Conservation (phyloP, 2,797 vertebrate species). For the Rhadinocentrus ornatus region DNA sequence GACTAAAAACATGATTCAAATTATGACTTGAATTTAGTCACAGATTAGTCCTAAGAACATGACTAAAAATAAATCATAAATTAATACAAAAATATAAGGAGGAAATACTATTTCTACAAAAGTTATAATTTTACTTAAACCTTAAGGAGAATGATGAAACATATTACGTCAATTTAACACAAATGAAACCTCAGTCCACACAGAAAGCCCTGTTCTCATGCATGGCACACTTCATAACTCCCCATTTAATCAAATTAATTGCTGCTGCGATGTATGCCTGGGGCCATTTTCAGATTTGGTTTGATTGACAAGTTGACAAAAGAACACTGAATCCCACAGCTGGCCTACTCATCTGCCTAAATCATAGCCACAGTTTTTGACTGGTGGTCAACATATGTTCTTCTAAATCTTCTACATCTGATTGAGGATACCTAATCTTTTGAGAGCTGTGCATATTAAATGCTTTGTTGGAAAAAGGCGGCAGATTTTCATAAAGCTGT, state of each 20-base stretch:
- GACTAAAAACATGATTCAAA: too few relatives aligned
- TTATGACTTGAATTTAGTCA: too few relatives aligned
- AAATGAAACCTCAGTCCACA: neutral
- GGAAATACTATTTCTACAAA: neutral
- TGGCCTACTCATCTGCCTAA: conserved; percentile 28
- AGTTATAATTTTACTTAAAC: neutral
- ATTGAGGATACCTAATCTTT: conserved; percentile 12
- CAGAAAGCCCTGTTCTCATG: neutral
- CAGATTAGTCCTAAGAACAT: too few relatives aligned
- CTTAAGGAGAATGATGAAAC: neutral
- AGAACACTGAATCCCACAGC: conserved; percentile 48
- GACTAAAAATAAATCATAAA: too few relatives aligned
- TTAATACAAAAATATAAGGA: neutral
- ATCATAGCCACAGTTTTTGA: conserved; percentile 12
- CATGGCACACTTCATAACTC: conserved; percentile 52
- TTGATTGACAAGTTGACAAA: conserved; percentile 68
- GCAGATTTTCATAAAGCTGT: conserved; percentile 7
- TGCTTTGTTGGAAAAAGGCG: conserved; percentile 4
- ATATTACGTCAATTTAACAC: neutral
- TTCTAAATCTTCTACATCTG: conserved; percentile 23
- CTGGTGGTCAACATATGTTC: conserved; percentile 12
- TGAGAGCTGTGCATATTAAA: conserved; percentile 1
- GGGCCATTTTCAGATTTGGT: conserved; percentile 67
- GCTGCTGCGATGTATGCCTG: conserved; percentile 58
- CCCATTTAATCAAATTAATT: conserved; percentile 65